Evolutionary conservation across 92 coral and sea anemone species (phyloP), one percentile per base, ranked within the genome.

Genomic region (Plumapathes pennacea): DNA sequence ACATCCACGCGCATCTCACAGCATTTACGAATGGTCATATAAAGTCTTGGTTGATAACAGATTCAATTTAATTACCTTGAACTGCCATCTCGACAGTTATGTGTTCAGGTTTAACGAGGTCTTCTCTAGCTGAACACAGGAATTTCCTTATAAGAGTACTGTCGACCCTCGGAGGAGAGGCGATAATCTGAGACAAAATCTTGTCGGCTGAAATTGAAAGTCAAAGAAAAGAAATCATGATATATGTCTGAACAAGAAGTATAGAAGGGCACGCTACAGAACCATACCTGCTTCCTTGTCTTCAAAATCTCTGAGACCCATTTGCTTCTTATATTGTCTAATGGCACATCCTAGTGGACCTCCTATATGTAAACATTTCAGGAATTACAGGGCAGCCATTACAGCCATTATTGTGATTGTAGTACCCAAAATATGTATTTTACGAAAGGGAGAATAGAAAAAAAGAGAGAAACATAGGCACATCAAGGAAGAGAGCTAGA

Each of bases 261-360:
- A n/a, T n/a, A n/a, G n/a, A n/a, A n/a, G n/a, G n/a, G n/a, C n/a
- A 34, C 8, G n/a, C 40, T n/a, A 34, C 8, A 1, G 25, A 5
- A 18, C 18, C 25, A 43, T 72, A 61, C 92, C 73, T 67, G 78
- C 32, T 21, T 13, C 40, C 52, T 38, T 39, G 55, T 62, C 50
- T 24, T 66, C 58, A 10, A 5, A 33, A 19, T 74, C 77, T 8
- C 51, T 44, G 42, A 86, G 55, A 23, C 89, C 89, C 27, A 82
- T 71, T 49, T 72, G 86, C 52, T 87, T 82, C 46, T 54, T 62
- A 67, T 82, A 87, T 55, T 82, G 89, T 5, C 45, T 45, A 31
- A 82, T 11, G 8, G 80, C 77, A 21, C 55, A 61, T 18, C 80
- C 54, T 30, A 87, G 26, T 7, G 88, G 62, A n/a, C 96, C 96